Base-by-base conservation (phyloP, 2,113 vertebrate species). In the Gorsachius goisagi region DNA sequence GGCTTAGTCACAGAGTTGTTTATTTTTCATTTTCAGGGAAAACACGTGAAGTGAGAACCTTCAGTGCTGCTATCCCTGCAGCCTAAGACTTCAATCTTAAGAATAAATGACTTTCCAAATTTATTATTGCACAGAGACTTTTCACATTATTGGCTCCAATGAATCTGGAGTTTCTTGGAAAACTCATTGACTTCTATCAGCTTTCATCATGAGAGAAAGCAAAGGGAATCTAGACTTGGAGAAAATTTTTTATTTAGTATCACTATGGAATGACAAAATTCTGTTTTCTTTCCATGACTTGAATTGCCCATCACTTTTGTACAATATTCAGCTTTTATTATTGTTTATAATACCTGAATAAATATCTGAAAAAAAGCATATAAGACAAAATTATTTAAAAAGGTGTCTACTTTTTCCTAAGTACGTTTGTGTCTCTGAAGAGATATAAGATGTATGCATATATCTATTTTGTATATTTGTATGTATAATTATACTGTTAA, bases 11-110 rank as follows among this genome's bases (percentile, higher is more conserved):
- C n/a, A 47, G 55, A 27, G 12, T 67, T 84, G 84, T 79, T 88
- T 94, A 39, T 85, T 89, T 94, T 85, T 35, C 26, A 72, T 78
- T 92, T 94, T 94, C 63, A 80, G n/a, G 56, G n/a, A 75, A 74
- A 78, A 75, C 4, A 3, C 0, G 0, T 9, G 27, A 72, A 85
- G 5, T 30, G 12, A 88, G 32, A 78, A 71, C 28, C 18, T 63
- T 88, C 58, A 63, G 15, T 69, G 9, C 37, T 58, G 19, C 24
- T 83, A 66, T 3, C 22, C 15, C 37, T 80, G 49, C 16, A 85
- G 49, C 50, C 67, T 67, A 74, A 83, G 47, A 55, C 15, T 89
- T 81, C 68, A 81, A 44, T 63, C 30, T 76, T 16, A 71, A 87
- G 44, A 93, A 84, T 55, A 84, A 95, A 86, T 72, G 14, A 55